Evolutionary conservation across 2,888 invertebrate genomes (phyloP), one percentile per base, ranked within the genome.

Genomic region (Protophormia terraenovae): DNA sequence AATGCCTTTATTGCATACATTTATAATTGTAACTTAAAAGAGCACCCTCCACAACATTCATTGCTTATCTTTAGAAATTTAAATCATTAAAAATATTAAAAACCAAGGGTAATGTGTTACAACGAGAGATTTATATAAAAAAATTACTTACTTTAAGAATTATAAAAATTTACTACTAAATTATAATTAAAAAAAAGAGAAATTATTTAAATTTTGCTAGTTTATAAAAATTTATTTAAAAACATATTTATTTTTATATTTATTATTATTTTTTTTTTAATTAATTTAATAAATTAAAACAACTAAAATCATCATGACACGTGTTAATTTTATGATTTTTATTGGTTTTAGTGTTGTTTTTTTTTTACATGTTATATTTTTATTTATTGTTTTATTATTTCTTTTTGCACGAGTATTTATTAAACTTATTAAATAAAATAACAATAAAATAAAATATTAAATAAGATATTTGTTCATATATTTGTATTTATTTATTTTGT

Each of bases 401-500:
- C 5, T 41, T 41, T 14, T 2, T 41, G 2, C 12, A n/a, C 1
- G 10, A 41, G n/a, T n/a, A n/a, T n/a, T 67, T 35, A 53, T 53
- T 69, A 47, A 24, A 24, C 22, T 50, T 69, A 53, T 50, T 50
- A 50, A n/a, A n/a, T 50, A 12, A 53, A 47, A 47, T 47, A 32
- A 35, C 50, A 69, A 69, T 50, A 53, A 69, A 32, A 67, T 24
- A 14, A 50, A 24, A 24, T 22, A n/a, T 69, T 32, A 53, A 53
- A 29, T 69, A 29, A 53, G 27, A 29, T 67, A 67, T 62, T n/a
- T 10, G 27, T 45, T 66, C n/a, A 45, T n/a, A n/a, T n/a, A 66
- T 66, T 8, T n/a, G 5, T 14, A 7, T 50, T 45, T 64, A 4
- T n/a, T n/a, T 1, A 47, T 41, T n/a, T 66, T 24, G n/a, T 38